A percentile compares a stretch with the other conserved stretches of the same genome.
These are phyloP conservation scores for Aspidiotus destructor DNA, from an alignment of 2,888 invertebrate genomes.

Conservation along the genomic window DNA sequence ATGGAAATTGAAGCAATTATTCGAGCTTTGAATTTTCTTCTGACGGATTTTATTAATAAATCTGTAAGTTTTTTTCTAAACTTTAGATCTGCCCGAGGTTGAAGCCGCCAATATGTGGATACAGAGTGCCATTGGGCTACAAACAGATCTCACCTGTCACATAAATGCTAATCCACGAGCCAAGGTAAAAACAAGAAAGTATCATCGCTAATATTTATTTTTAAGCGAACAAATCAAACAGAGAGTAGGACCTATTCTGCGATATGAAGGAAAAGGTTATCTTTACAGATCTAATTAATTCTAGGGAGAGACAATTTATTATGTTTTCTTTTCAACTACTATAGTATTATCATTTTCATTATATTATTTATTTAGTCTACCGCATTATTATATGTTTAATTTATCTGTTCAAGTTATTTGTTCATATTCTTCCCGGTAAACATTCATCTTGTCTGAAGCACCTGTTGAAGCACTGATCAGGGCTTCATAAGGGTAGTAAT, in stretches of 20 bases:
- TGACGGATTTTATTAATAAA: neutral
- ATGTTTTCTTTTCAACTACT: too few relatives aligned
- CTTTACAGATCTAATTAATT: neutral
- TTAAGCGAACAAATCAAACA: neutral
- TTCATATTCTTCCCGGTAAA: too few relatives aligned
- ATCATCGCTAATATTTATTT: neutral
- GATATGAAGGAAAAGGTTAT: neutral
- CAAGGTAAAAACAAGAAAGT: conserved; percentile 8
- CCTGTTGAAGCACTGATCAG: too few relatives aligned
- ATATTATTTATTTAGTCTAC: too few relatives aligned
- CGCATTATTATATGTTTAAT: too few relatives aligned
- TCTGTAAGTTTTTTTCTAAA: conserved; percentile 5
- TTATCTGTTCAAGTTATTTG: too few relatives aligned
- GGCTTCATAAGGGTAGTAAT: too few relatives aligned
- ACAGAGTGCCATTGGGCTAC: conserved; percentile 19
- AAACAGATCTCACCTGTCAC: conserved; percentile 19
- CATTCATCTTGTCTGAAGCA: too few relatives aligned
- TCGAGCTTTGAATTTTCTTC: neutral
- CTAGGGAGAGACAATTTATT: neutral
- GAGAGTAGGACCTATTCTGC: neutral
- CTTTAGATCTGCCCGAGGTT: conserved; percentile 27
- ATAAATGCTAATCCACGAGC: conserved; percentile 21
- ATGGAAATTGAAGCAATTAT: too few relatives aligned
- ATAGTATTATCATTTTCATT: too few relatives aligned
- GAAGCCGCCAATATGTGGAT: conserved; percentile 8